Evolutionary conservation across 2,888 invertebrate species (phyloP), one percentile per base, ranked within the genome.

Genomic region (Temnothorax ravouxi): DNA sequence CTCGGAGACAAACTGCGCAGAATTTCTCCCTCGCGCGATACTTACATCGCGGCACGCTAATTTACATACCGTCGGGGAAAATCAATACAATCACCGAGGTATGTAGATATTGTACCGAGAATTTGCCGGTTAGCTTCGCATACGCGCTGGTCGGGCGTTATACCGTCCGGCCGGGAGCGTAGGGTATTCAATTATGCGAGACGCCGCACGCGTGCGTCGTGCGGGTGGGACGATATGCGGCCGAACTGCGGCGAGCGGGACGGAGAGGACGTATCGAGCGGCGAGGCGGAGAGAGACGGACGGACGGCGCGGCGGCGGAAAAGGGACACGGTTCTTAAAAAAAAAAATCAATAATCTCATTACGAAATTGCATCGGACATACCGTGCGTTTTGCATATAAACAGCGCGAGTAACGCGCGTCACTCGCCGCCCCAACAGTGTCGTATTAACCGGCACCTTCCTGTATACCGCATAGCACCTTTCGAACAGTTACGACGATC

Each of bases 311-410:
- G 66, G 54, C 15, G 15, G 56, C 44, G n/a, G 52, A 54, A 38
- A 38, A 54, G 44, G 8, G 61, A 41, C 41, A 66, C 44, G 34
- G 75, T 64, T 59, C 81, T 87, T 34, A 34, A 34, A 34, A 34
- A 44, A 79, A 87, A 86, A 88, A 89, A 90, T 89, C 88, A 85
- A 89, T 90, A 86, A 86, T 86, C 81, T 86, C 83, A 87, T 91
- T 87, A 91, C 50, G 74, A 86, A 90, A 91, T 87, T 82, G 69
- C 76, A 84, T 72, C 61, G 76, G 54, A 61, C 50, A 52, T 59
- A 41, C 15, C 59, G 76, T 54, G 59, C 44, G 74, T 83, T 84
- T 69, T 62, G 38, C 61, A 54, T 41, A 18, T 83, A 62, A 77
- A 54, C 54, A 74, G 71, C 75, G 54, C 15, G 85, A 74, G 64